Conservation (phyloP, 1,140 invertebrate species). For the Drosophila orena region DNA sequence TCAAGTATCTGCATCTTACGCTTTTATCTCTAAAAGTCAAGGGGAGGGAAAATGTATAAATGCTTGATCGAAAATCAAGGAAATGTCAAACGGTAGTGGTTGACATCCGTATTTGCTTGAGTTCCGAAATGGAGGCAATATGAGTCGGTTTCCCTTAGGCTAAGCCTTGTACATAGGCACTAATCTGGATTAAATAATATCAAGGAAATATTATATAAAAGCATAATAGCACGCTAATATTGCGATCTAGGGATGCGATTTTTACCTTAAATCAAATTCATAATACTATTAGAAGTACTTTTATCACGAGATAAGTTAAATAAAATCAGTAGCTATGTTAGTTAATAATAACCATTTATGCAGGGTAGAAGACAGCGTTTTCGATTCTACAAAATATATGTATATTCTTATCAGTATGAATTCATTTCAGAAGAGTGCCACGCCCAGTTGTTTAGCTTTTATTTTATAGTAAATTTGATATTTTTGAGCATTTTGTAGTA, state of each 20-base stretch:
- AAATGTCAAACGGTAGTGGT: constrained; percentile 42
- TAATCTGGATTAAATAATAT: constrained; percentile 1
- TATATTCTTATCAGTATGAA: constrained; percentile 59
- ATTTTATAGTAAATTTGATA: too few relatives aligned
- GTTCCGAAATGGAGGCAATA: background rate
- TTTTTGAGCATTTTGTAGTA: too few relatives aligned
- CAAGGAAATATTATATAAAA: background rate
- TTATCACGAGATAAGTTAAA: too few relatives aligned
- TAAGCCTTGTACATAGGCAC: background rate
- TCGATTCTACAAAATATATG: constrained; percentile 33
- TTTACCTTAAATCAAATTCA: too few relatives aligned
- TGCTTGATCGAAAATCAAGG: constrained; percentile 18
- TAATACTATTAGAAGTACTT: too few relatives aligned
- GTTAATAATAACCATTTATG: too few relatives aligned
- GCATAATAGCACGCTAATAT: too few relatives aligned
- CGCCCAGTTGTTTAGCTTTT: too few relatives aligned
- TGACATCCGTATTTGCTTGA: constrained; percentile 23
- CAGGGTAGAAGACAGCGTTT: too few relatives aligned
- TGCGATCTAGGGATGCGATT: background rate
- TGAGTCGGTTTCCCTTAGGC: constrained; percentile 4
- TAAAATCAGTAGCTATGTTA: background rate
- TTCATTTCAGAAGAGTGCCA: too few relatives aligned
- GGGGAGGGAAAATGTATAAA: constrained; percentile 14
- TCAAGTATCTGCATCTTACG: background rate
- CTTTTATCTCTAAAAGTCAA: background rate